These are phyloP conservation scores for Galleria mellonella DNA, from an alignment of 1,140 invertebrate genomes.

Conservation along the genomic window DNA sequence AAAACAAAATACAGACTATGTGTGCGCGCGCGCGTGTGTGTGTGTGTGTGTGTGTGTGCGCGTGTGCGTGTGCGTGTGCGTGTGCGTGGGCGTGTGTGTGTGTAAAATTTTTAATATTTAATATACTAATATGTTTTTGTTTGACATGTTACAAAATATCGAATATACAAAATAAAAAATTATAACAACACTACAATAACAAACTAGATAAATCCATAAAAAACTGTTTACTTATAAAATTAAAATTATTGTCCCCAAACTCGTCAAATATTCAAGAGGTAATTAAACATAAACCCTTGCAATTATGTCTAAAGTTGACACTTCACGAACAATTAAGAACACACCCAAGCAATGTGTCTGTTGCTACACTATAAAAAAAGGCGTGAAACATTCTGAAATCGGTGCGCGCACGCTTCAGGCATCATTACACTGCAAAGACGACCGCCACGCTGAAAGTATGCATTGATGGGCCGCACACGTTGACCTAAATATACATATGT, in stretches of 20 bases:
- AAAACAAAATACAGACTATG: too few species aligned
- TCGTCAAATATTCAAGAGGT: slow-evolving; percentile 11
- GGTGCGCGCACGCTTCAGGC: slow-evolving; percentile 51
- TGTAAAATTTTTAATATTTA: too few species aligned
- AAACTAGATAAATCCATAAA: neutral
- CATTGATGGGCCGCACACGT: slow-evolving; percentile 64
- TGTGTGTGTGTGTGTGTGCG: too few species aligned
- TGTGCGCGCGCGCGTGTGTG: too few species aligned
- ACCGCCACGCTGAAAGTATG: slow-evolving; percentile 47
- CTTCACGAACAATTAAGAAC: slow-evolving; percentile 46
- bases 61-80: too few species aligned
- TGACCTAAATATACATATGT: neutral
- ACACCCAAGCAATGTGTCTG: neutral
- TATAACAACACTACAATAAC: neutral
- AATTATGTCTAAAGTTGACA: slow-evolving; percentile 50
- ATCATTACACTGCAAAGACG: slow-evolving; percentile 49
- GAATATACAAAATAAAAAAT: too few species aligned
- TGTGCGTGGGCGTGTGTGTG: too few species aligned
- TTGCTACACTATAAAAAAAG: slow-evolving; percentile 36
- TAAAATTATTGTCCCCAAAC: neutral
- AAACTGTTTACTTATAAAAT: neutral
- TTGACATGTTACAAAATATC: too few species aligned
- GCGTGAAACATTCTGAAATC: slow-evolving; percentile 66
- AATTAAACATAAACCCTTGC: slow-evolving; percentile 17
- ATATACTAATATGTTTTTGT: too few species aligned